These are phyloP conservation scores for Sympetrum striolatum DNA, from an alignment of 2,888 invertebrate genomes.

Conservation along the genomic window DNA sequence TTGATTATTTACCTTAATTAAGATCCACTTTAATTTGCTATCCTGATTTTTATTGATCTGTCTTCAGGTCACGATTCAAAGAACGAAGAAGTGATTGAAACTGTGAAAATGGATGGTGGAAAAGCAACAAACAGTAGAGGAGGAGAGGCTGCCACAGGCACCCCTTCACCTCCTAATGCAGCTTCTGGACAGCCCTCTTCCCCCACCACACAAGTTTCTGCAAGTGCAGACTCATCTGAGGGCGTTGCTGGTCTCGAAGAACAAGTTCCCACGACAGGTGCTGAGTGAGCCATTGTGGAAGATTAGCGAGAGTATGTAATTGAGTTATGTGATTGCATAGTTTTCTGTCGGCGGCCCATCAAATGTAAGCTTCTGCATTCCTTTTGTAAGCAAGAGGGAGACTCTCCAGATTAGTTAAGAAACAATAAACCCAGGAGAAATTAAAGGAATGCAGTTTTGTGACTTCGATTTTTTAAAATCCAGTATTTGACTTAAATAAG, in stretches of 20 bases:
- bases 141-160: neutral
- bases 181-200: neutral
- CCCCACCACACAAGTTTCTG: neutral
- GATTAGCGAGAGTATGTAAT: too few species aligned
- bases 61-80: constrained; percentile 19
- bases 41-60: neutral
- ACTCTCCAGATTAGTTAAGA: neutral
- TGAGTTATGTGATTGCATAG: too few species aligned
- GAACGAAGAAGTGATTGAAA: neutral
- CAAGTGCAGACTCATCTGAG: neutral
- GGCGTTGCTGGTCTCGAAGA: neutral
- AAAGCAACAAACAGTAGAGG: neutral
- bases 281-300: neutral
- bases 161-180: neutral
- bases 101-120: neutral
- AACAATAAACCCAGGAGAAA: neutral
- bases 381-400: too few species aligned
- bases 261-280: neutral
- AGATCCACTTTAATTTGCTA: too few species aligned
- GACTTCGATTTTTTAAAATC: neutral
- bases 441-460: neutral
- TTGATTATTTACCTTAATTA: too few species aligned
- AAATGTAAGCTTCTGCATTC: too few species aligned
- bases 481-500: neutral
- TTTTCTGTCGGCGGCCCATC: neutral